These are phyloP conservation scores for Dryoscopus gambensis DNA, from an alignment of 2,113 vertebrate species.

Conservation along the genomic window DNA sequence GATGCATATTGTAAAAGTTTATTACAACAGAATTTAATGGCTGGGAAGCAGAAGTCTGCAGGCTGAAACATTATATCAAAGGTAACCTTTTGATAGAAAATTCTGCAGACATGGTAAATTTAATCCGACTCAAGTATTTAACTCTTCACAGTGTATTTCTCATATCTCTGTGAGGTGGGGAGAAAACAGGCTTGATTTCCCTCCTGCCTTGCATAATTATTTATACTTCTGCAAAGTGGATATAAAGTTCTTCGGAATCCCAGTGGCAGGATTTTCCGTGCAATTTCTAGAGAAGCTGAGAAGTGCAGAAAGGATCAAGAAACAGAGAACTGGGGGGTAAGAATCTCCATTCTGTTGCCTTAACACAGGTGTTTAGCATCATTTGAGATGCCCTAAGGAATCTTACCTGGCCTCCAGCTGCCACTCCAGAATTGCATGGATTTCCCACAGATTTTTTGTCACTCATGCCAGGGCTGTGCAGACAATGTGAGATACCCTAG, in stretches of 20 bases:
- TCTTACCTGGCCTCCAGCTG: background rate
- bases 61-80: conserved; percentile 43
- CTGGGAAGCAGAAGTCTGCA: conserved; percentile 23
- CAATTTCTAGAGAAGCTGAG: background rate
- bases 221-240: background rate
- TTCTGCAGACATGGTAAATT: conserved; percentile 37
- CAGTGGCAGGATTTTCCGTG: background rate
- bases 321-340: background rate
- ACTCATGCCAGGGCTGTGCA: background rate
- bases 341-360: background rate
- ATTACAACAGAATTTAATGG: conserved; percentile 51
- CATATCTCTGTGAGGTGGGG: background rate
- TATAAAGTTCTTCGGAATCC: background rate
- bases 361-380: background rate
- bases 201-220: background rate
- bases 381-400: background rate
- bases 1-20: conserved; percentile 59
- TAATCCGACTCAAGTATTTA: conserved; percentile 47
- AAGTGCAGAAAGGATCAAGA: background rate
- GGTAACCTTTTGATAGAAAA: conserved; percentile 54
- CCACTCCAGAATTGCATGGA: background rate
- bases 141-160: conserved; percentile 8
- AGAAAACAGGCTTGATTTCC: background rate
- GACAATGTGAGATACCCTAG: background rate
- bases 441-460: background rate